Evolutionary conservation across 2,797 vertebrate species (phyloP).

Genomic region (Paguma larvata): DNA sequence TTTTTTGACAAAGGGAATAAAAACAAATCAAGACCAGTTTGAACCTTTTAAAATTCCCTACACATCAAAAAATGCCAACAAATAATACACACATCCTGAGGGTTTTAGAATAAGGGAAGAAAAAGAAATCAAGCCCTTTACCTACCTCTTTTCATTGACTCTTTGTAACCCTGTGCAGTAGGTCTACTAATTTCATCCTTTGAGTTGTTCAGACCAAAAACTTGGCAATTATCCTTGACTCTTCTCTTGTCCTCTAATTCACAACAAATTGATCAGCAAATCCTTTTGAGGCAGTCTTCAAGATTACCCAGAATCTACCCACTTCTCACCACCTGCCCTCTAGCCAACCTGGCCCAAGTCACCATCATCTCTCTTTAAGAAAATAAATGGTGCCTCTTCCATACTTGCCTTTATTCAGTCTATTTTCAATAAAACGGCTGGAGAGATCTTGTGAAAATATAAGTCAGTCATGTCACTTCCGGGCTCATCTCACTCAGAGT

Average conservation of each 20-base stretch:
- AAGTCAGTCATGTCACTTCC: neutral
- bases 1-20: neutral
- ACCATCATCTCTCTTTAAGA: neutral
- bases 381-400: neutral
- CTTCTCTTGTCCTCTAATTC: neutral
- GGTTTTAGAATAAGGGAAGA: neutral
- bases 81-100: neutral
- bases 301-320: neutral
- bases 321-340: neutral
- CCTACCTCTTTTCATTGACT: neutral
- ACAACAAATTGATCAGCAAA: neutral
- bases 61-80: neutral
- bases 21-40: neutral
- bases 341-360: neutral
- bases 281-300: neutral
- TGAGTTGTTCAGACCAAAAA: neutral
- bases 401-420: neutral
- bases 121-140: neutral
- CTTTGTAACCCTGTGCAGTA: neutral
- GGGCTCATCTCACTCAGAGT: neutral
- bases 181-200: neutral
- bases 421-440: neutral
- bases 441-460: neutral
- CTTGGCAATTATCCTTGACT: neutral
- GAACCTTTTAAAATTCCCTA: neutral